Evolutionary conservation across 2,113 vertebrate genomes (phyloP), one percentile per base, ranked within the genome.

Genomic region (Brachypodius melanocephalos): DNA sequence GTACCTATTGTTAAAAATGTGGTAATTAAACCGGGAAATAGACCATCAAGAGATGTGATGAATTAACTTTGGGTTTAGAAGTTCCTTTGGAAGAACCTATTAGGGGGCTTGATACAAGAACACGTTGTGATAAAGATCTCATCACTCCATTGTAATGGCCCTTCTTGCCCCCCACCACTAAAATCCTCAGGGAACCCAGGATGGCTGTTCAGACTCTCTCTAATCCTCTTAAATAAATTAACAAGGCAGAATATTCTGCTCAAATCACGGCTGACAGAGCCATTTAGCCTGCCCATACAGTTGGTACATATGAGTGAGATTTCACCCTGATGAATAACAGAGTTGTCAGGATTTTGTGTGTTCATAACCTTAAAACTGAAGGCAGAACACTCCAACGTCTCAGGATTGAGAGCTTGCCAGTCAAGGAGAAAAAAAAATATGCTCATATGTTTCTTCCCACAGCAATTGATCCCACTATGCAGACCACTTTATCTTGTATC

Each of bases 161-260:
- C 63, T 66, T 69, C 83, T 63, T 59, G 52, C 76, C 63, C 83
- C 63, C 21, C 20, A 29, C 46, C 36, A 1, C 40, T 28, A 7
- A 75, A 88, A 55, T 51, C 90, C 76, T 51, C 43, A 16, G 86
- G 65, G 86, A 87, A 17, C 10, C 17, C 16, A 2, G 38, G 61
- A 71, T 36, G 52, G 63, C 79, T 93, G 31, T 29, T 79, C 63
- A 75, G 46, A 83, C 22, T 66, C 51, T 65, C 76, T 82, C 75
- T 75, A 87, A 89, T 85, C 52, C 73, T 65, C 42, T 62, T 54
- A 63, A 83, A 93, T 86, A 87, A 95, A 95, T 86, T 77, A 95
- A 72, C 31, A 77, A 34, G 81, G 72, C n/a, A 55, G 80, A 89
- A 63, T 65, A 81, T 65, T 78, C 91, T 12, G 22, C 80, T 95